These are phyloP conservation scores for Chrysochloris asiatica DNA, from an alignment of 2,113 vertebrate genomes.

Conservation along the genomic window DNA sequence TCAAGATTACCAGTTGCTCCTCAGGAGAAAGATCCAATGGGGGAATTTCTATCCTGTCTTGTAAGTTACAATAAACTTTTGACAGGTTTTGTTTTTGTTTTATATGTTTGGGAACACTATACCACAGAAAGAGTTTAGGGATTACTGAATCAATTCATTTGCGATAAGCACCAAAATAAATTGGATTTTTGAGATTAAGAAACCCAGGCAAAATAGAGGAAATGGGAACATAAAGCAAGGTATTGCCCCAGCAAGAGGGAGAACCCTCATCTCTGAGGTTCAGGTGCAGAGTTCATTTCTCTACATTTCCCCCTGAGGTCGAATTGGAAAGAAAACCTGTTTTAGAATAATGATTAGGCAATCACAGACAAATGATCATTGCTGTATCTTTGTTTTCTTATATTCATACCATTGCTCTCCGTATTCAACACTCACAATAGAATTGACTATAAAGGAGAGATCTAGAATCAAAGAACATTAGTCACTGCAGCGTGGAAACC, in stretches of 20 bases:
- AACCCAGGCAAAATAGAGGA: conserved; percentile 4
- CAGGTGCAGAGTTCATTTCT: neutral
- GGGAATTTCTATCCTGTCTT: too few species aligned
- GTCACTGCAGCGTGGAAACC: too few species aligned
- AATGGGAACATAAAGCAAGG: neutral
- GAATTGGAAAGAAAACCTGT: conserved; percentile 21
- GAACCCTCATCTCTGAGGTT: neutral
- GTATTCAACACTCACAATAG: neutral
- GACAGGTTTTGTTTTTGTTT: too few species aligned
- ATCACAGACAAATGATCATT: conserved; percentile 29
- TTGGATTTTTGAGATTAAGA: neutral
- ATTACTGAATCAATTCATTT: neutral
- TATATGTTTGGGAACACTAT: neutral
- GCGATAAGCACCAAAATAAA: neutral
- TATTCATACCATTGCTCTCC: neutral
- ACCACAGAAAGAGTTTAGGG: neutral
- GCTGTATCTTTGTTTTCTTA: neutral
- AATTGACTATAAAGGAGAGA: neutral
- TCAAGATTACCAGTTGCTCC: too few species aligned
- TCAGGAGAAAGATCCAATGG: too few species aligned
- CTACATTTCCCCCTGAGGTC: neutral
- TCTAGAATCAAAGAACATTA: neutral
- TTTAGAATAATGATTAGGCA: neutral
- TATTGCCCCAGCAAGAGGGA: conserved; percentile 8
- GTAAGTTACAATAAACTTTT: too few species aligned